These are phyloP conservation scores for Ischnura elegans DNA, from an alignment of 2,888 invertebrate genomes.

Conservation along the genomic window DNA sequence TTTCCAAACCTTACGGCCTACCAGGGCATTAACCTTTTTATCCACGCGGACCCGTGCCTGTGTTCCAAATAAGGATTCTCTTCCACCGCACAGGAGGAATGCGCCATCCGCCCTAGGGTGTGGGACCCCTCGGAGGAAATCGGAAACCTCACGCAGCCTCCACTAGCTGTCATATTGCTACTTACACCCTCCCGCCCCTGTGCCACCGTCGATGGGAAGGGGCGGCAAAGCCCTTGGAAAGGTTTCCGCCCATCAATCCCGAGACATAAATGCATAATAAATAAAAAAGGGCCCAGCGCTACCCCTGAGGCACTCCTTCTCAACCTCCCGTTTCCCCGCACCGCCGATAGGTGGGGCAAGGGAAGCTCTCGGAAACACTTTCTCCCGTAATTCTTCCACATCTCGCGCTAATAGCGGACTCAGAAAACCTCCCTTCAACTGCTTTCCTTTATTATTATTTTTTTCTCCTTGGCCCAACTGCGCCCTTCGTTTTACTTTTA, in stretches of 20 bases:
- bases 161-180: background rate
- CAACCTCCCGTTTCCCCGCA: background rate
- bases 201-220: background rate
- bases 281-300: background rate
- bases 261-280: constrained; percentile 20
- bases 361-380: background rate
- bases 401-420: constrained; percentile 39
- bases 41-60: background rate
- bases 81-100: background rate
- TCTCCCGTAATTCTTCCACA: constrained; percentile 44
- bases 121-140: background rate
- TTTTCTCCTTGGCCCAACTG: background rate
- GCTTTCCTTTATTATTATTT: background rate
- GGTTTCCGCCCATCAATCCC: background rate
- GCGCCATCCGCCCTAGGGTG: background rate
- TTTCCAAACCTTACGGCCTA: background rate
- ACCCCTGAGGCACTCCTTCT: background rate
- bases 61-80: background rate
- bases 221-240: too few species aligned
- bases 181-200: background rate
- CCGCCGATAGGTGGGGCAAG: background rate
- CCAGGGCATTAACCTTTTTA: constrained; percentile 11
- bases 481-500: background rate
- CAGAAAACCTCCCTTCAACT: background rate
- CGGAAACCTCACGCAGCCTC: background rate